These are phyloP conservation scores for Acrossocheilus wenchowensis DNA, from an alignment of 2,797 vertebrate genomes.

Conservation along the genomic window DNA sequence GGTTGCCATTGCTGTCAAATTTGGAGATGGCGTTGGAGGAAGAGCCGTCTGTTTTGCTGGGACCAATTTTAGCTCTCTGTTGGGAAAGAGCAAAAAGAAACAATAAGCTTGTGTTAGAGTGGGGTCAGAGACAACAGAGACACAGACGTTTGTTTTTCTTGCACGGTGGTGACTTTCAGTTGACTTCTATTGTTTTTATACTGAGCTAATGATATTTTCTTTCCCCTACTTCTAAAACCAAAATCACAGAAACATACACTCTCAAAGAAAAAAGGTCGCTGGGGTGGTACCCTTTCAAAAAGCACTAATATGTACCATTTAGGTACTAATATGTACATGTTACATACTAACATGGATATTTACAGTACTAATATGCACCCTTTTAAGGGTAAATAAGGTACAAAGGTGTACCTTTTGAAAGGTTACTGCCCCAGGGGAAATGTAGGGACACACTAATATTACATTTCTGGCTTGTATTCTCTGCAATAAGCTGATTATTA, in stretches of 20 bases:
- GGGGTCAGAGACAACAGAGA: slow-evolving; percentile 9
- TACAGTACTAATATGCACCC: too few relatives aligned
- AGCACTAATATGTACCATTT: neutral
- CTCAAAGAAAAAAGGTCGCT: neutral
- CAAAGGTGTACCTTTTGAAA: neutral
- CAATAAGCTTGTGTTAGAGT: slow-evolving; percentile 15
- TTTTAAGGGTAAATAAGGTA: too few relatives aligned
- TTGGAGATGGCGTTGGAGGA: slow-evolving; percentile 85
- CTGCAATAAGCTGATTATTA: neutral
- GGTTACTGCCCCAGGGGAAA: neutral
- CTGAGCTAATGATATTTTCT: neutral
- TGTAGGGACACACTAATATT: neutral
- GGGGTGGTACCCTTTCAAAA: neutral
- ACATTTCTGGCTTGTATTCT: neutral
- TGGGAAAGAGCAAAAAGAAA: slow-evolving; percentile 44
- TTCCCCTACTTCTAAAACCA: neutral
- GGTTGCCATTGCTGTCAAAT: slow-evolving; percentile 92
- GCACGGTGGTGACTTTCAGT: slow-evolving; percentile 1
- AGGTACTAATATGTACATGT: neutral
- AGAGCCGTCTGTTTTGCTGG: slow-evolving; percentile 81
- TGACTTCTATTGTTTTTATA: slow-evolving; percentile 19
- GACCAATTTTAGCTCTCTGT: slow-evolving; percentile 93
- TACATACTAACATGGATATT: neutral
- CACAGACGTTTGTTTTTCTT: slow-evolving; percentile 6
- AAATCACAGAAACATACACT: neutral